A percentile compares a stretch with the other conserved stretches of the same genome.
Conservation (phyloP, 2,113 vertebrate species). For the Ammodytes marinus region DNA sequence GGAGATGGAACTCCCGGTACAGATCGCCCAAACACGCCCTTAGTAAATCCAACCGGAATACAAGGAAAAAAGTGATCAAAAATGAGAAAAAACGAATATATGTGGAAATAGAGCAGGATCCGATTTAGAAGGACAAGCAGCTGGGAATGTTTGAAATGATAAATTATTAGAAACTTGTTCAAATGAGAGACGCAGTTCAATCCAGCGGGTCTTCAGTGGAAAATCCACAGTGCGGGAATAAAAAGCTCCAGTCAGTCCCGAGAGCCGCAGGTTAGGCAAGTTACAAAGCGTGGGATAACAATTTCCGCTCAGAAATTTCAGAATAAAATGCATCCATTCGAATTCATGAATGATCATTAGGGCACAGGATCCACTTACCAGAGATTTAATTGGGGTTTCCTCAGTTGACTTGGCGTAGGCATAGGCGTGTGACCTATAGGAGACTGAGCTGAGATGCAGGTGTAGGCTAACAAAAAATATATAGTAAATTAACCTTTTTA, state of each 20-base stretch:
- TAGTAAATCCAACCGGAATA: conserved; percentile 59
- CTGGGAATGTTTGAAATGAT: neutral
- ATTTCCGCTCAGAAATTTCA: neutral
- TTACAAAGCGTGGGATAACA: accelerated
- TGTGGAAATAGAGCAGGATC: conserved; percentile 3
- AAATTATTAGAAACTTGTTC: neutral
- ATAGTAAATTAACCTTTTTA: too few relatives aligned
- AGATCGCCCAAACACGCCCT: conserved; percentile 77
- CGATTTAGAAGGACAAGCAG: neutral
- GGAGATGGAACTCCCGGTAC: conserved; percentile 77
- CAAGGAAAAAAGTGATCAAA: neutral
- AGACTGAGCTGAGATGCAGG: neutral
- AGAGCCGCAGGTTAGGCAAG: neutral
- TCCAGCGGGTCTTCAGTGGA: conserved; percentile 38
- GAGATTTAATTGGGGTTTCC: neutral
- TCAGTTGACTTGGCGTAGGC: neutral
- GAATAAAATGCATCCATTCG: conserved; percentile 27
- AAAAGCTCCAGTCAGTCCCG: conserved; percentile 36
- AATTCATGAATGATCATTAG: too few relatives aligned
- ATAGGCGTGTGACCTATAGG: too few relatives aligned
- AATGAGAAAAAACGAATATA: neutral
- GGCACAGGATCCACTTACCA: too few relatives aligned
- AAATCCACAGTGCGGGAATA: conserved; percentile 63
- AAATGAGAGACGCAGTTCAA: neutral
- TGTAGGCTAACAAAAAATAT: too few relatives aligned